Evolutionary conservation across 1,140 invertebrate genomes (phyloP).

Genomic region (Centruroides vittatus): DNA sequence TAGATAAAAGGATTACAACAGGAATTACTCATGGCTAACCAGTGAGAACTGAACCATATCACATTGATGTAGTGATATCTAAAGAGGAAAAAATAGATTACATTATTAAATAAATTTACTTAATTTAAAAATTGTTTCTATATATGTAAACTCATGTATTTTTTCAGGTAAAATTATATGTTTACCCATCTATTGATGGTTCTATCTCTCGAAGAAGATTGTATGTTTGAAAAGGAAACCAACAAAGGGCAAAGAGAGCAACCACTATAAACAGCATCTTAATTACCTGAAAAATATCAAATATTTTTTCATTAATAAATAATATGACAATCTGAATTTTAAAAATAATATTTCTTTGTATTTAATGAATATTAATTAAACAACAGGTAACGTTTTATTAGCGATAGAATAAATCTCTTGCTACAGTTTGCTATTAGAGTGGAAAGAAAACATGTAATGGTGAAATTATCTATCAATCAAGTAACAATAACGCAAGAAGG

Average conservation of each 20-base stretch:
- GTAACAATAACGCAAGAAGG: no score
- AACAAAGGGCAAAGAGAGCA: slow-evolving; percentile 32
- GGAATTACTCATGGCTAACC: slow-evolving; percentile 78
- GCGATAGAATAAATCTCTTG: no score
- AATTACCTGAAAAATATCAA: slow-evolving; percentile 24
- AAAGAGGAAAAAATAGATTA: not conserved
- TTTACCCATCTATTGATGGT: slow-evolving; percentile 28
- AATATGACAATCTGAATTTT: no score
- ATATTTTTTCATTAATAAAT: no score
- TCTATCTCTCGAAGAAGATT: slow-evolving; percentile 25
- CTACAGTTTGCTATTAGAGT: no score
- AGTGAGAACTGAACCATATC: slow-evolving; percentile 61
- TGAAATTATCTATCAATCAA: no score
- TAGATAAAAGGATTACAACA: slow-evolving; percentile 91
- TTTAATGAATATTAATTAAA: no score
- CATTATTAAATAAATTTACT: no score
- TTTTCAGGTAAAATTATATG: not conserved
- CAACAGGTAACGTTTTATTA: no score
- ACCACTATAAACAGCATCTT: slow-evolving; percentile 35
- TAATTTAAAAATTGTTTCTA: not conserved
- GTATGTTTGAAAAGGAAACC: slow-evolving; percentile 32
- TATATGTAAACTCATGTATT: not conserved
- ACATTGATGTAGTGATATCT: slow-evolving; percentile 39
- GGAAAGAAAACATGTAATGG: no score
- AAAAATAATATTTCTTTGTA: no score